Base-by-base conservation (phyloP, 2,113 vertebrate genomes). In the Apaloderma vittatum region DNA sequence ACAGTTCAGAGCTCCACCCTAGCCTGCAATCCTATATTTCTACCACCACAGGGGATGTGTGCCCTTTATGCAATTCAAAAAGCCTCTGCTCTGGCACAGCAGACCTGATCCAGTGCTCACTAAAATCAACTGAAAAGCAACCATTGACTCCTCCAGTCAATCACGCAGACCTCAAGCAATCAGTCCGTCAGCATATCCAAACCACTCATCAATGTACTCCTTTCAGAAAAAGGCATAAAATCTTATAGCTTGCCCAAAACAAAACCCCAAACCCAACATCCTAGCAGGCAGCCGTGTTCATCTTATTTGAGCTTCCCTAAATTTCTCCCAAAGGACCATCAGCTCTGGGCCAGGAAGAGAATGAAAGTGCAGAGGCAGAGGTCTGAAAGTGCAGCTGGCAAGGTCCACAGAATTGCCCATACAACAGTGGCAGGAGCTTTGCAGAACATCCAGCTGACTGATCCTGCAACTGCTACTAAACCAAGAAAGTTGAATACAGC, bases 111-210 rank as follows among this genome's bases (percentile, higher is more conserved):
- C 37, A 48, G 20, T 2, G 11, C 61, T 89, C 46, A 32, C 48
- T 71, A 76, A 91, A 74, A 81, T 52, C 52, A 90, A 22, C 40
- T 45, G 84, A 62, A 92, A 96, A 89, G 49, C 13, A 4, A 45
- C 58, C 36, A 68, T 1, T 7, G 71, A 59, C 32, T 80, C 30
- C 12, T 58, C 24, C 37, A 84, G 83, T 46, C 77, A 86, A 61
- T 63, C 80, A 70, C 1, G 12, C 58, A 85, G 57, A 62, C 54
- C 61, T 77, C 4, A 2, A 17, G 51, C 70, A 55, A 36, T 48
- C 68, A 82, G 51, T 49, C 32, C 85, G 71, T n/a, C 46, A 72
- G 36, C 46, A 72, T 23, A 81, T 62, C 78, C 52, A 75, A 84
- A 52, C 45, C n/a, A 49, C 40, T 58, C 54, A 52, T 84, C 62